Percentiles rank a stretch among this genome's conserved stretches.
Evolutionary conservation across 2,888 invertebrate genomes (phyloP).

Genomic region (Parnassius apollo): DNA sequence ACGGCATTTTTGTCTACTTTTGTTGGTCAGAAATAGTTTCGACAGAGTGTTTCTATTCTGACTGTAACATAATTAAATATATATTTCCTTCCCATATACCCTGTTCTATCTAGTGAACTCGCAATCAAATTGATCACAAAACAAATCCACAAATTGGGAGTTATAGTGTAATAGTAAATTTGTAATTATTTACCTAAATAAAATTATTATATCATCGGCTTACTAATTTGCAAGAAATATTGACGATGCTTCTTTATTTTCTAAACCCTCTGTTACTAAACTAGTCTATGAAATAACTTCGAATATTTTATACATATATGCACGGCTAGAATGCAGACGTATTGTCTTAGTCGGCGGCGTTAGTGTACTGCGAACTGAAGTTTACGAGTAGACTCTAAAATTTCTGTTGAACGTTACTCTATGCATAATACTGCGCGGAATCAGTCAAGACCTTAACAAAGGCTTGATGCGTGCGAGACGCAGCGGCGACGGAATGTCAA

Average conservation of each 20-base stretch:
- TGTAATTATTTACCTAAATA: too few relatives aligned
- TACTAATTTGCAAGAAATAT: neutral
- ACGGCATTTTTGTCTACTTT: too few relatives aligned
- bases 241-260: neutral
- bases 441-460: slow-evolving; percentile 12
- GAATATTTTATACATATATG: slow-evolving; percentile 12
- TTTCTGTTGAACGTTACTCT: slow-evolving; percentile 17
- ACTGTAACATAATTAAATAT: too few relatives aligned
- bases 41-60: too few relatives aligned
- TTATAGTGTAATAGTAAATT: too few relatives aligned
- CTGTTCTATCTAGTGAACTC: too few relatives aligned
- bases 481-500: slow-evolving; percentile 17
- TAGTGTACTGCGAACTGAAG: slow-evolving; percentile 17
- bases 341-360: slow-evolving; percentile 25
- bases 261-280: slow-evolving; percentile 13
- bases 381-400: slow-evolving; percentile 26
- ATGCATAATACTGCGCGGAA: slow-evolving; percentile 17
- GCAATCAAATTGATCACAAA: too few relatives aligned
- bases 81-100: too few relatives aligned
- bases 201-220: too few relatives aligned
- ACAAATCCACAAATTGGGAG: too few relatives aligned
- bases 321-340: slow-evolving; percentile 23
- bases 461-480: slow-evolving; percentile 15
- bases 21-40: too few relatives aligned
- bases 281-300: slow-evolving; percentile 20